Evolutionary conservation across 2,113 vertebrate genomes (phyloP), one percentile per base, ranked within the genome.

Genomic region (Pedionomus torquatus): DNA sequence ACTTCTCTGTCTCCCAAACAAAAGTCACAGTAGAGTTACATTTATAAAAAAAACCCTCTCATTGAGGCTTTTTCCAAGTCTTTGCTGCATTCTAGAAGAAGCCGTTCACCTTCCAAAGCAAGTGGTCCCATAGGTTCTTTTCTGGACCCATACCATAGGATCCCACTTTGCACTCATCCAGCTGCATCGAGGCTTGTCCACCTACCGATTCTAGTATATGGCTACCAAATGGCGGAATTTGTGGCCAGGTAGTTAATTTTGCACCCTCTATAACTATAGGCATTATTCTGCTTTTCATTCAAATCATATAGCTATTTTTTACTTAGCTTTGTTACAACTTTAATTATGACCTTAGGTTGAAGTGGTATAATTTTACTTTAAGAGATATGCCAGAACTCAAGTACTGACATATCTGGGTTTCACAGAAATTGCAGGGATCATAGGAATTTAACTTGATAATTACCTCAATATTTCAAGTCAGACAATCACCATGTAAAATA

Each of bases 361-460:
- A 95, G 95, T 97, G 91, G 94, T 97, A 96, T 98, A 98, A 98
- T 98, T 98, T 97, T 95, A 94, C 90, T 87, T 94, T 85, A 98
- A 97, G 94, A 95, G 95, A 87, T 95, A 94, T 95, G 97, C 97
- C 97, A 98, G 97, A 97, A 85, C 95, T 93, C 88, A 60, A 33
- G 87, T 95, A 87, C 83, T 87, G 96, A 93, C 96, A 97, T 95
- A 93, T 96, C 93, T 94, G 97, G 97, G 96, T 96, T 97, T 97
- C 91, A 57, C 55, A 96, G 95, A 98, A 98, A 98, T 98, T 98
- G 98, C 97, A 98, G 97, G 96, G 98, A 98, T 98, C 98, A 98
- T 97, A 97, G 95, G 96, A 98, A 97, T 97, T 97, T 98, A 98
- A 98, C 95, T 96, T 97, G 96, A 96, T 98, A 98, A 98, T 98